Evolutionary conservation across 1,140 invertebrate species (phyloP), one percentile per base, ranked within the genome.

Genomic region (Ptiloglossa arizonensis): DNA sequence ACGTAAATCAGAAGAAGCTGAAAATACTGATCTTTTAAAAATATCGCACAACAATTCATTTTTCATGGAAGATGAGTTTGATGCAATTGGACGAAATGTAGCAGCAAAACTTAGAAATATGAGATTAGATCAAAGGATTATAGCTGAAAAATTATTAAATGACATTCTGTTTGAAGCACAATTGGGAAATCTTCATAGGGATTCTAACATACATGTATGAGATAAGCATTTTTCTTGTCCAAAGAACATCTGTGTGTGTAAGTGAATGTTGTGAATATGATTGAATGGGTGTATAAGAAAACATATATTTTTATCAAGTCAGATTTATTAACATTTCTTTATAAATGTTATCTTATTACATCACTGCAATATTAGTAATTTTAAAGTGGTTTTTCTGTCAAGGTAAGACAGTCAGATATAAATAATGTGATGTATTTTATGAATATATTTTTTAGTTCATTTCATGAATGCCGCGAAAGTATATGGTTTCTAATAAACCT

Each of bases 161-260:
- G 90, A 93, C 75, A 91, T 93, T 75, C 79, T 93, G 24, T 93
- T 92, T 71, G 91, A 93, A 76, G 92, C 90, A 63, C 92, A 93
- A 76, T 85, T 93, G 15, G 90, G 92, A 57, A 93, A 91, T 75
- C 90, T 93, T 81, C 91, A 91, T 59, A 89, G 90, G 87, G 88
- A 91, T 70, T 92, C 91, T 11, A 92, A 81, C 75, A 89, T 93
- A 59, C 90, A 92, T 38, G 89, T 92, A 69, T 92, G 72, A 91
- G 17, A 71, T 11, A n/a, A n/a, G 19, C 15, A 59, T 29, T 15
- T 22, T 19, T 73, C 5, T 9, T 41, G 13, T 13, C 8, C 41
- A 67, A 64, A 54, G 63, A 73, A 32, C 5, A 32, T 17, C 2
- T 19, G n/a, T 17, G n/a, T 17, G 35, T 68, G 71, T 54, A 79